Evolutionary conservation across 2,888 invertebrate genomes (phyloP), one percentile per base, ranked within the genome.

Genomic region (Archips crataeganus): DNA sequence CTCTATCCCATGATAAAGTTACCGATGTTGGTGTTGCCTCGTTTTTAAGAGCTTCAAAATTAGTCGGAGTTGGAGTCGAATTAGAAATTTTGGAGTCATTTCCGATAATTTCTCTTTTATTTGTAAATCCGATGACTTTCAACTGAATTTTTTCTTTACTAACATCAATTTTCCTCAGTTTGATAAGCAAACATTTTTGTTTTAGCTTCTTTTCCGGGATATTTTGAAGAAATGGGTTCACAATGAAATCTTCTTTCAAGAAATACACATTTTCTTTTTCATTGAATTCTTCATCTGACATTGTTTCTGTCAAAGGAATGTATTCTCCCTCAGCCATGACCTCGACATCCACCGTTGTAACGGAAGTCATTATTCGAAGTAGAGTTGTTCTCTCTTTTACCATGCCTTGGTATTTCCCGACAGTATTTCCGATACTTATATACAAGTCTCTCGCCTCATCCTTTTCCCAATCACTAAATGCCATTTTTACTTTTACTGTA

Each of bases 131-230:
- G n/a, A 79, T 83, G 3, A 94, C 77, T 83, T 92, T 93, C 23
- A 94, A 79, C 71, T 86, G 85, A 67, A 93, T 82, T 77, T 90
- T 87, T 69, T 77, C 83, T 47, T 78, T 68, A 23, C 88, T 88
- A 3, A 94, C 81, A 76, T 92, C 86, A 3, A 84, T 74, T 76
- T 82, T 85, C 47, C 84, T 79, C 11, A 94, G 80, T 86, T 93
- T 94, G 13, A 94, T 82, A 10, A 89, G 78, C 72, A 93, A 77
- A 77, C 83, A 90, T 49, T 79, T 85, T 81, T 93, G 93, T 51
- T 81, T 75, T 2, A 86, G 67, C 1, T 75, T 59, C 4, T 81
- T 71, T 2, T 76, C 78, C 15, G 75, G 77, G 49, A 84, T 80
- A 54, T 84, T 75, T 42, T 76, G 72, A 51, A 94, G 80, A 76